Percentiles rank a stretch among this genome's conserved stretches.
Evolutionary conservation across 2,113 vertebrate genomes (phyloP).

Genomic region (Mastomys coucha): DNA sequence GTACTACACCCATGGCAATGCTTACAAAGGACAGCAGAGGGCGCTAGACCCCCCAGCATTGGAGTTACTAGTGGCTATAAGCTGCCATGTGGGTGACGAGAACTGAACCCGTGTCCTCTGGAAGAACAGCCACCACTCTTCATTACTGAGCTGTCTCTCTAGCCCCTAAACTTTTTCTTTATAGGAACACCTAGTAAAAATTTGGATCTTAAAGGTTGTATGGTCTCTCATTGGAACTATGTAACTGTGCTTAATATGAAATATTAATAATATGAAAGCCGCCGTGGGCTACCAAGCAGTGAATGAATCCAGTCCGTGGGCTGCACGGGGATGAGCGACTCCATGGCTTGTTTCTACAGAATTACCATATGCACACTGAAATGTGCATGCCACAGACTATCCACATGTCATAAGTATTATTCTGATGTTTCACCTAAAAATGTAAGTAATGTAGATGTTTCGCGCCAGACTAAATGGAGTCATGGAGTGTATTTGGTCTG

Average conservation of each 20-base stretch:
- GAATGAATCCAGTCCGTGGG: background rate
- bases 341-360: background rate
- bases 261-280: background rate
- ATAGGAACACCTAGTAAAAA: background rate
- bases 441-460: background rate
- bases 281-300: background rate
- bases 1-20: background rate
- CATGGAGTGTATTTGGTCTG: background rate
- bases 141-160: background rate
- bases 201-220: background rate
- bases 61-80: background rate
- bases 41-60: background rate
- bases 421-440: conserved; percentile 20
- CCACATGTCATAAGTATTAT: background rate
- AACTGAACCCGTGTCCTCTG: background rate
- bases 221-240: background rate
- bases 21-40: background rate
- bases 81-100: background rate
- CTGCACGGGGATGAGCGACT: background rate
- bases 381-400: background rate
- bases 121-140: background rate
- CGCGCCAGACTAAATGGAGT: background rate
- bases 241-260: background rate
- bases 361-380: background rate
- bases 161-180: background rate